phyloP scores from a whole-genome alignment of 1,140 invertebrate species.

The Conopomorpha cramerella region DNA sequence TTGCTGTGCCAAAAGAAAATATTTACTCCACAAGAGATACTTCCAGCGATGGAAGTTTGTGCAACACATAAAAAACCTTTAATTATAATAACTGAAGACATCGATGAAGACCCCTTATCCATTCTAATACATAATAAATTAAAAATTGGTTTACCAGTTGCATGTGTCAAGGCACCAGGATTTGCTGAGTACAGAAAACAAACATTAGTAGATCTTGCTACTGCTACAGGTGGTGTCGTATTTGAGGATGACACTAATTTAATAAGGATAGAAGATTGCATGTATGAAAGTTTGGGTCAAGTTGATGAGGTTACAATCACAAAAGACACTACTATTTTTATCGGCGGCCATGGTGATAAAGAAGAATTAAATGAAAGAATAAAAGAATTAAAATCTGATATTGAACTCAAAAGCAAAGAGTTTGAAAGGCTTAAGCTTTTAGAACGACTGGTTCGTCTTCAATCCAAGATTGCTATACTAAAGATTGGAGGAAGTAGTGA shows the following conservation, averaged over 20 bases:
- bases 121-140: conserved; percentile 79
- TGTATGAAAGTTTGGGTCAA: conserved; percentile 82
- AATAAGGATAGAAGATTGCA: conserved; percentile 93
- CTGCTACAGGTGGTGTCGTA: conserved; percentile 93
- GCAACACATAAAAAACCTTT: conserved; percentile 79
- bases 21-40: conserved; percentile 83
- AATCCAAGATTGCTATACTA: conserved; percentile 67
- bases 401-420: conserved; percentile 69
- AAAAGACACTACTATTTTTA: conserved; percentile 70
- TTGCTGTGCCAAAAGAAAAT: conserved; percentile 93
- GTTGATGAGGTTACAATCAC: conserved; percentile 94
- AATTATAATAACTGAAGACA: conserved; percentile 79
- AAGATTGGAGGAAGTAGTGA: conserved; percentile 24
- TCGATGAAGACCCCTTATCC: conserved; percentile 79
- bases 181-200: conserved; percentile 98
- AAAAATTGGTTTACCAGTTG: conserved; percentile 94
- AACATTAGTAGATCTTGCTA: conserved; percentile 94
- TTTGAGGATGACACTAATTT: conserved; percentile 96
- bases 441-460: conserved; percentile 73
- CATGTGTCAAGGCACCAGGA: conserved; percentile 96
- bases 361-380: conserved; percentile 67
- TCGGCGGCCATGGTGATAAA: conserved; percentile 65
- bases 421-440: conserved; percentile 78
- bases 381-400: conserved; percentile 68
- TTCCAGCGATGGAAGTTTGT: conserved; percentile 90